Conservation (phyloP, 2,888 invertebrate species). For the Phengaris arion region DNA sequence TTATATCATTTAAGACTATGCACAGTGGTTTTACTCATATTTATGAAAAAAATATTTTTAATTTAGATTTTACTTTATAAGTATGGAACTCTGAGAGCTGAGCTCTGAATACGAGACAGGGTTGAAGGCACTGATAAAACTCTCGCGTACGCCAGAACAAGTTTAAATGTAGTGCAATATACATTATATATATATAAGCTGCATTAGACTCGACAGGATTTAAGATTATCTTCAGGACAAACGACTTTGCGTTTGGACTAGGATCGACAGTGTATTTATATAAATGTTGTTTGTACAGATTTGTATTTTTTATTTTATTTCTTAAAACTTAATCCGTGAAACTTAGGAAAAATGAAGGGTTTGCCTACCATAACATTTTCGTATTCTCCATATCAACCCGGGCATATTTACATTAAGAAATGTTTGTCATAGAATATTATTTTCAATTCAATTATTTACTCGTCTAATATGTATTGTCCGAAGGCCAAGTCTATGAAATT, state of each 20-base stretch:
- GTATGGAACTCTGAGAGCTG: not conserved
- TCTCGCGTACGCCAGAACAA: slow-evolving; percentile 9
- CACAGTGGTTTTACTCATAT: too few species aligned
- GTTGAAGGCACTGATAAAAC: slow-evolving; percentile 24
- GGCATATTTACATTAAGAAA: too few species aligned
- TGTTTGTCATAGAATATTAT: too few species aligned
- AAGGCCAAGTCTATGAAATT: not conserved
- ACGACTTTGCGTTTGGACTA: not conserved
- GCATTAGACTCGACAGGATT: slow-evolving; percentile 17
- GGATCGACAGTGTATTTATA: not conserved
- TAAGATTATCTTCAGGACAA: not conserved
- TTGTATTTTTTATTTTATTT: too few species aligned
- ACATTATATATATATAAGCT: not conserved
- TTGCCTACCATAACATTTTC: too few species aligned
- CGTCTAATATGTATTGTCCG: not conserved
- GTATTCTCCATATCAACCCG: too few species aligned
- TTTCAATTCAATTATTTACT: not conserved
- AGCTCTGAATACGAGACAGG: slow-evolving; percentile 25
- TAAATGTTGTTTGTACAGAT: too few species aligned
- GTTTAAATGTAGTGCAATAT: not conserved
- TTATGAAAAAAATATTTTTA: too few species aligned
- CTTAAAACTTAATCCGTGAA: too few species aligned
- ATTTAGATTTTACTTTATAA: not conserved
- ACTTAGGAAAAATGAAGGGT: too few species aligned
- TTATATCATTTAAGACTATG: not conserved